phyloP scores from a whole-genome alignment of 1,140 invertebrate genomes.

The Drosophila biarmipes region DNA sequence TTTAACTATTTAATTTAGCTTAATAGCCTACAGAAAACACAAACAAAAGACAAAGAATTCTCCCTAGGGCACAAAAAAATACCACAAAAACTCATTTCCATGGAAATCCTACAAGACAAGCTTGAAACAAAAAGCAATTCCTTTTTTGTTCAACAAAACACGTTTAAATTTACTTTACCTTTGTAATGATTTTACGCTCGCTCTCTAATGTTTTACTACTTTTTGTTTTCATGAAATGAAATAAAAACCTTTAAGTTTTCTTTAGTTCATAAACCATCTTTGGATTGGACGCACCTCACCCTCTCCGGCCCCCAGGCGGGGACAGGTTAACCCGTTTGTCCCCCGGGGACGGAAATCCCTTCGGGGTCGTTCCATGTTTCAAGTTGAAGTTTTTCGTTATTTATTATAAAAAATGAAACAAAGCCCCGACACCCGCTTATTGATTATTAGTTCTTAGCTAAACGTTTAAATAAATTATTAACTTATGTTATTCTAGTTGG shows the following conservation, averaged over 20 bases:
- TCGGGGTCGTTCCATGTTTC: slow-evolving; percentile 58
- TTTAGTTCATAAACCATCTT: slow-evolving; percentile 58
- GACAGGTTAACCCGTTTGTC: slow-evolving; percentile 9
- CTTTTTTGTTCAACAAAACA: slow-evolving; percentile 78
- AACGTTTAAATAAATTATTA: slow-evolving; percentile 82
- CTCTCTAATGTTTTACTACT: slow-evolving; percentile 24
- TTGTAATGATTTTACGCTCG: slow-evolving; percentile 27
- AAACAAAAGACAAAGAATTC: slow-evolving; percentile 81
- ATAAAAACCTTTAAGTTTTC: slow-evolving; percentile 74
- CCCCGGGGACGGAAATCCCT: slow-evolving; percentile 15
- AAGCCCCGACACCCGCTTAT: slow-evolving; percentile 50
- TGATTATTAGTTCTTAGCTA: slow-evolving; percentile 76
- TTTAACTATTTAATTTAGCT: slow-evolving; percentile 52
- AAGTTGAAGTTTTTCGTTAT: slow-evolving; percentile 83
- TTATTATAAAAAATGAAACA: slow-evolving; percentile 61
- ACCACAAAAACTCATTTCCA: slow-evolving; percentile 22
- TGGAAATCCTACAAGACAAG: slow-evolving; percentile 16
- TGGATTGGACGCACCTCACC: slow-evolving; percentile 38
- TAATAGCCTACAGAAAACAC: slow-evolving; percentile 39
- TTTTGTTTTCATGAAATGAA: slow-evolving; percentile 81
- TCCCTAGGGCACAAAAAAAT: slow-evolving; percentile 77
- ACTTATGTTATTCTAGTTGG: slow-evolving; percentile 78
- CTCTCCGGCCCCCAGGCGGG: not conserved
- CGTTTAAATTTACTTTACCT: slow-evolving; percentile 46
- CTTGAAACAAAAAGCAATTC: slow-evolving; percentile 38